phyloP scores from a whole-genome alignment of 2,797 vertebrate genomes.

The Megalops cyprinoides region DNA sequence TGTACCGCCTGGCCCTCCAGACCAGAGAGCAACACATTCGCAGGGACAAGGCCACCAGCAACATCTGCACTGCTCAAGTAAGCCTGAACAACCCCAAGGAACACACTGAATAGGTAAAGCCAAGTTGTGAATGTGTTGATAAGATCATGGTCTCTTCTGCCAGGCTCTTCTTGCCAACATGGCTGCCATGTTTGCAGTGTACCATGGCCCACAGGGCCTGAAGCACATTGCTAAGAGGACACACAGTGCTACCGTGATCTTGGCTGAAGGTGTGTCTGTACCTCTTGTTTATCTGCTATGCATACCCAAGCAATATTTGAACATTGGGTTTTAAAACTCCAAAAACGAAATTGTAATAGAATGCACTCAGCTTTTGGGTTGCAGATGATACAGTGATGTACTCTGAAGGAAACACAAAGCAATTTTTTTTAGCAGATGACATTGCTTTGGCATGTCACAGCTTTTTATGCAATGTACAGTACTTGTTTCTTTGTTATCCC shows the following conservation, averaged over 20 bases:
- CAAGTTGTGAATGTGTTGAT: neutral
- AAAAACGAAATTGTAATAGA: neutral
- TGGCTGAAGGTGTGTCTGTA: slow-evolving; percentile 84
- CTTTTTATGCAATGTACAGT: neutral
- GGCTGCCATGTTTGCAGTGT: slow-evolving; percentile 92
- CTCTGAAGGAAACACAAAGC: neutral
- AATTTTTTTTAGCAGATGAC: too few relatives aligned
- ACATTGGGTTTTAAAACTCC: neutral
- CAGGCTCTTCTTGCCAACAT: slow-evolving; percentile 97
- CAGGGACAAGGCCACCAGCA: slow-evolving; percentile 97
- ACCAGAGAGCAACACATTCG: slow-evolving; percentile 97
- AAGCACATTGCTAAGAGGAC: slow-evolving; percentile 90
- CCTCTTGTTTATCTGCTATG: neutral
- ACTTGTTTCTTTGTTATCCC: neutral
- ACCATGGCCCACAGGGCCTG: slow-evolving; percentile 91
- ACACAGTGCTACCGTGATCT: slow-evolving; percentile 88
- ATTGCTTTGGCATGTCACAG: neutral
- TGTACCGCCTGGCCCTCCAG: slow-evolving; percentile 94
- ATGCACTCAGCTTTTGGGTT: neutral
- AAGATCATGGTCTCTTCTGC: slow-evolving; percentile 18
- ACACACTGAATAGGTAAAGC: neutral
- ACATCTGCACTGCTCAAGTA: slow-evolving; percentile 98
- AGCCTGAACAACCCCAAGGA: too few relatives aligned
- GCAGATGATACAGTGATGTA: neutral
- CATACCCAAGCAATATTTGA: neutral